Evolutionary conservation across 1,140 invertebrate genomes (phyloP).

Genomic region (Mercenaria mercenaria): DNA sequence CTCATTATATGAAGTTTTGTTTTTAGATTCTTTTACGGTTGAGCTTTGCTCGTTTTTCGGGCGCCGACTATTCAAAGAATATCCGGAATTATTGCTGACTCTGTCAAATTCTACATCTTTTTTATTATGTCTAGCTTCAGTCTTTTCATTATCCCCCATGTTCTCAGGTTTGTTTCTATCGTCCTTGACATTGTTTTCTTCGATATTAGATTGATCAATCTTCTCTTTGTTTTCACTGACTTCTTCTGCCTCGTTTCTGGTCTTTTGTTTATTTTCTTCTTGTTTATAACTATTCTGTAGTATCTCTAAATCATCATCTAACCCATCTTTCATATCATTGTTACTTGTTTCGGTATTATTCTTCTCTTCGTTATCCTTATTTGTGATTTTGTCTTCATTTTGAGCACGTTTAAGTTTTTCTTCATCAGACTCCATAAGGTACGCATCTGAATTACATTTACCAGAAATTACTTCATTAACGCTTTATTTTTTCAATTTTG

Average conservation of each 20-base stretch:
- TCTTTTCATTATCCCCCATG: neutral
- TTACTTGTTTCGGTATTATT: neutral
- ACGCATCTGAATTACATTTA: slow-evolving; percentile 8
- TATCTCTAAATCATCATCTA: neutral
- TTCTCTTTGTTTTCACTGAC: neutral
- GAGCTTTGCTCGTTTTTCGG: neutral
- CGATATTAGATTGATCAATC: neutral
- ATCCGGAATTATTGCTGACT: neutral
- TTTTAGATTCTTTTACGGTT: too few species aligned
- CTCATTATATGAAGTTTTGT: neutral
- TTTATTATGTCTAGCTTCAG: neutral
- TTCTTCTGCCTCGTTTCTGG: neutral
- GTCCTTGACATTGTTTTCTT: neutral
- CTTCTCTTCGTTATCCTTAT: neutral
- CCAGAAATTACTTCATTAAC: neutral
- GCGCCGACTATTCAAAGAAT: slow-evolving; percentile 37
- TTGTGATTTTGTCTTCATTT: neutral
- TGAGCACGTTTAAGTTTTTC: neutral
- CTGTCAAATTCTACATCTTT: neutral
- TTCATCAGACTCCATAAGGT: neutral
- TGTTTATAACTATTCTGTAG: neutral
- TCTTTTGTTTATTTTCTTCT: neutral
- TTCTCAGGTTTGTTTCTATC: neutral
- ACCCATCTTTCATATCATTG: neutral
- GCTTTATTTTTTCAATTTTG: neutral